Evolutionary conservation across 2,888 invertebrate genomes (phyloP), one percentile per base, ranked within the genome.

Genomic region (Xiphydria camelus): DNA sequence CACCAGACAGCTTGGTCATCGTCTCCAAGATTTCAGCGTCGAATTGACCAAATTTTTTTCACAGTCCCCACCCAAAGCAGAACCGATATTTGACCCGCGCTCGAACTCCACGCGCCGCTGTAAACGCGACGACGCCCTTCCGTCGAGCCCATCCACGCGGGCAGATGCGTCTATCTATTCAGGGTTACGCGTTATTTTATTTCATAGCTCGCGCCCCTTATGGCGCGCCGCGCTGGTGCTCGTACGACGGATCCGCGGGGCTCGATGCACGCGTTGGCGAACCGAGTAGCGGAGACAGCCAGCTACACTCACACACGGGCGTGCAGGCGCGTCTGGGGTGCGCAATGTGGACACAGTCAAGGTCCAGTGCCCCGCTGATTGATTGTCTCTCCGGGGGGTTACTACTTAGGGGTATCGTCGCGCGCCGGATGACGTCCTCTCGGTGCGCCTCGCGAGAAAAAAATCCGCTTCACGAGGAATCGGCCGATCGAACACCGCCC

Each of bases 281-380:
- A 18, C n/a, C 14, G 19, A 25, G 25, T 35, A 25, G 41, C 37
- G 33, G 21, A 21, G 33, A 45, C 15, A 41, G 21, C 25, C 21
- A 39, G 17, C 33, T 20, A 20, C 14, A 9, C 35, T n/a, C 3
- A 19, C 25, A 23, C 18, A 36, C 21, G 31, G n/a, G 29, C 29
- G 18, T 4, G 10, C 17, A 36, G 35, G 39, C 34, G 48, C 41
- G 29, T 14, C 29, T 14, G 29, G 62, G 63, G 64, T 62, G 66
- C 64, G 65, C 70, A 72, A 73, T 73, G 74, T 75, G 75, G 74
- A 73, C 68, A 73, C 61, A 71, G 74, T 73, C 69, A 71, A 72
- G 75, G 70, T 68, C 73, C 70, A 68, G 52, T 68, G 74, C 64
- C 52, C 70, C 59, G 57, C 70, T 75, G 74, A 74, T 73, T 70